Conservation (phyloP, 2,113 vertebrate species). For the Microtus ochrogaster region DNA sequence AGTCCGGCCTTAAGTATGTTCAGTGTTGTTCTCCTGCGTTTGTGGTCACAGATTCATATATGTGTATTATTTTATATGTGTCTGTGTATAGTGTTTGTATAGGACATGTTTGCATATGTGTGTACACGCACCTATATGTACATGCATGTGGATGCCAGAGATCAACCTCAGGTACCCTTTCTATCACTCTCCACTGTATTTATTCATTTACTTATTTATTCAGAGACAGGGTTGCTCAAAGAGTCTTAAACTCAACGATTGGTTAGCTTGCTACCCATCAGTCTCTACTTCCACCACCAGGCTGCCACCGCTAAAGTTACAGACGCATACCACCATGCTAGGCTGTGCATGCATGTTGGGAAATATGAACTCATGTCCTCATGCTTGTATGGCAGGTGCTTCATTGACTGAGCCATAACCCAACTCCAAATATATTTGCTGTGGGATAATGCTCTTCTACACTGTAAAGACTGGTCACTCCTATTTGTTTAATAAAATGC, state of each 20-base stretch:
- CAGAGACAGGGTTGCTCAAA: not conserved
- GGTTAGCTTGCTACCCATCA: not conserved
- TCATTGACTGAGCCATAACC: not conserved
- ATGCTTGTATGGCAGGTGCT: not conserved
- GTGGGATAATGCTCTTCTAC: too few relatives aligned
- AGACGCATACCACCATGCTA: too few relatives aligned
- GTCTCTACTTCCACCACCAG: not conserved
- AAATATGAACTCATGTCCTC: not conserved
- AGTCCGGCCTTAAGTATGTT: conserved; percentile 77
- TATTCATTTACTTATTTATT: not conserved
- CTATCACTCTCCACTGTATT: not conserved
- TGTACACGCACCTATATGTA: not conserved
- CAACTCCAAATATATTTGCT: conserved; percentile 9
- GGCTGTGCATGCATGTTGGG: not conserved
- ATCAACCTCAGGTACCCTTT: not conserved
- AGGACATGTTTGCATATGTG: not conserved
- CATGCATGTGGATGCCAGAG: not conserved
- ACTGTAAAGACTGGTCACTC: too few relatives aligned
- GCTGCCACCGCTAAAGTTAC: not conserved
- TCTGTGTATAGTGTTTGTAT: not conserved
- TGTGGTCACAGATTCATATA: conserved; percentile 4
- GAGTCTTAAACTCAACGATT: not conserved
- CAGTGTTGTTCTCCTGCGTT: conserved; percentile 74
- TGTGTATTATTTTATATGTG: not conserved
- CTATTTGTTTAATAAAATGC: too few relatives aligned